Evolutionary conservation across 2,888 invertebrate genomes (phyloP).

Genomic region (Agrochola lota): DNA sequence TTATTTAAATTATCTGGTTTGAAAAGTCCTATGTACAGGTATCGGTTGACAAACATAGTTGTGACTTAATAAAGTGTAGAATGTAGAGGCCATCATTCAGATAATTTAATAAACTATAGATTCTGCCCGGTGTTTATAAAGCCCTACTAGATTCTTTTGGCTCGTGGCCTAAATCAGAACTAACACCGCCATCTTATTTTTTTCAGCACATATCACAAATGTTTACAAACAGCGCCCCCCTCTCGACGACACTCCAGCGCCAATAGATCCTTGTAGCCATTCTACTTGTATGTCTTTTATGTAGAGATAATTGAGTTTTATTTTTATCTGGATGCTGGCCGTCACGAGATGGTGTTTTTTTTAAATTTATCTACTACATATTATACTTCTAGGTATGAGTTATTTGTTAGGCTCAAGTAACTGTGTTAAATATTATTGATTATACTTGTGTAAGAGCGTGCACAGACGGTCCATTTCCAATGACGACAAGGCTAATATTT

Average conservation of each 20-base stretch:
- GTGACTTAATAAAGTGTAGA: neutral
- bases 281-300: neutral
- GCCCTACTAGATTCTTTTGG: neutral
- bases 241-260: too few relatives aligned
- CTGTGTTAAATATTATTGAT: constrained; percentile 42
- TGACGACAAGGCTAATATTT: neutral
- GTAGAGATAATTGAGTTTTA: neutral
- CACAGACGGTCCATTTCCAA: constrained; percentile 21
- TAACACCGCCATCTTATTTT: neutral
- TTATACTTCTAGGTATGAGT: neutral
- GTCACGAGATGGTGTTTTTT: neutral
- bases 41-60: neutral
- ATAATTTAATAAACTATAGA: neutral
- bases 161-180: neutral
- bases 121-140: neutral
- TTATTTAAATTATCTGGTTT: neutral
- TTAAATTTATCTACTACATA: neutral
- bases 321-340: neutral
- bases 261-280: neutral
- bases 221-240: neutral
- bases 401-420: constrained; percentile 10
- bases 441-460: constrained; percentile 37
- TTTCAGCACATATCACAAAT: neutral
- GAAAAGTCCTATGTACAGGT: neutral
- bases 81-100: neutral